These are phyloP conservation scores for Hesperophylax magnus DNA, from an alignment of 1,140 invertebrate genomes.

Conservation along the genomic window DNA sequence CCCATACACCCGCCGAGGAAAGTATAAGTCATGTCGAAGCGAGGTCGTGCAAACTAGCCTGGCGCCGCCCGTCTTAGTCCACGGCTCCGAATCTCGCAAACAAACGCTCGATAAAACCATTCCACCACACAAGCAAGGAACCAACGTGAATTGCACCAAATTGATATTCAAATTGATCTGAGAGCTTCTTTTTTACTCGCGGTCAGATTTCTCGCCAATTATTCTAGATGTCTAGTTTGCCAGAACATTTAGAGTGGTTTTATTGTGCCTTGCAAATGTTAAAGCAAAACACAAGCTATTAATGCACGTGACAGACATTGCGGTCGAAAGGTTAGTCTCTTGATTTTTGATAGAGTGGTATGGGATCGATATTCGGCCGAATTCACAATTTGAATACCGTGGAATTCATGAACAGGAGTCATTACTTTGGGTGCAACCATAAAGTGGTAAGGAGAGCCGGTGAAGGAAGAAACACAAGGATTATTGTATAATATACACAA, in stretches of 20 bases:
- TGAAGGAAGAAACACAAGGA: no score
- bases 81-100: neutral
- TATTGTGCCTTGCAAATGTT: slow-evolving; percentile 29
- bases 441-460: no score
- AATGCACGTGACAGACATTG: slow-evolving; percentile 13
- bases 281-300: slow-evolving; percentile 28
- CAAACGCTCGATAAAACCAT: neutral
- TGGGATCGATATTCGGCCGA: neutral
- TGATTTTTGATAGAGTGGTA: slow-evolving; percentile 3
- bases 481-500: no score
- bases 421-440: no score
- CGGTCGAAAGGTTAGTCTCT: slow-evolving; percentile 21
- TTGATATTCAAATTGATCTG: no score
- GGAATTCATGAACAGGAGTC: no score
- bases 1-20: neutral
- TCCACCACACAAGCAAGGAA: neutral
- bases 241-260: slow-evolving; percentile 20
- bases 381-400: neutral
- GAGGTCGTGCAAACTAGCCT: slow-evolving; percentile 25
- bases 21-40: slow-evolving; percentile 11
- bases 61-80: neutral
- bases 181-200: neutral
- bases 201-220: neutral
- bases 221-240: slow-evolving; percentile 13
- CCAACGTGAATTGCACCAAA: no score